Conservation (phyloP, 1,140 invertebrate genomes). For the Achatina immaculata region DNA sequence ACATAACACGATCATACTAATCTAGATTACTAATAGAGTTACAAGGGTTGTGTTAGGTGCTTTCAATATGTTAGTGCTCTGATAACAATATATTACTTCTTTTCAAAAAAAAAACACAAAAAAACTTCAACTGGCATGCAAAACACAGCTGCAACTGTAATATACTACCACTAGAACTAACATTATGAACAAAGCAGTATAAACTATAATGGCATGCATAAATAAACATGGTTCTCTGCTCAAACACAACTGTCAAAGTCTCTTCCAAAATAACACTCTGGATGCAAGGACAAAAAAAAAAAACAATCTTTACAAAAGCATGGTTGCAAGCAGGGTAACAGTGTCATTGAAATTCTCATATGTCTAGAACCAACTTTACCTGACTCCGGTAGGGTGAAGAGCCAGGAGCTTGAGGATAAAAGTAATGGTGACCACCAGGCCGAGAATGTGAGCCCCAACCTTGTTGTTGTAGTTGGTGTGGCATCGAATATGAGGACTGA, state of each 20-base stretch:
- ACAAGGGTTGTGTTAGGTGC: conserved; percentile 1
- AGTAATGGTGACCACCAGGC: conserved; percentile 14
- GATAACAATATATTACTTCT: neutral
- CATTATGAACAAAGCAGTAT: neutral
- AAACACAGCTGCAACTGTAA: neutral
- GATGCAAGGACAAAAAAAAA: conserved; percentile 20
- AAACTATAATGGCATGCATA: neutral
- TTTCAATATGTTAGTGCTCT: conserved; percentile 3
- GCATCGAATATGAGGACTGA: conserved; percentile 23
- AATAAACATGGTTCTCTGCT: neutral
- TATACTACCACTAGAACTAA: neutral
- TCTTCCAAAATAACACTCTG: neutral
- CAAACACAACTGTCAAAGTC: neutral
- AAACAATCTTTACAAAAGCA: conserved; percentile 30
- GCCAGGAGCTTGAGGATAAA: conserved; percentile 27
- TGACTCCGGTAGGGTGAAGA: conserved; percentile 31
- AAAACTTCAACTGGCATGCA: neutral
- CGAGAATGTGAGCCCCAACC: conserved; percentile 12
- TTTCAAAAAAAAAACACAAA: neutral
- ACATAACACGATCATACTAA: neutral
- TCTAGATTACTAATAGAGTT: neutral
- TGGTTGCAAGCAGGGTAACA: conserved; percentile 37
- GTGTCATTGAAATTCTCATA: conserved; percentile 27
- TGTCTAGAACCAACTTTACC: conserved; percentile 15
- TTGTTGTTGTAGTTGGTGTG: conserved; percentile 21